Evolutionary conservation across 2,113 vertebrate genomes (phyloP).

Genomic region (Nerophis lumbriciformis): DNA sequence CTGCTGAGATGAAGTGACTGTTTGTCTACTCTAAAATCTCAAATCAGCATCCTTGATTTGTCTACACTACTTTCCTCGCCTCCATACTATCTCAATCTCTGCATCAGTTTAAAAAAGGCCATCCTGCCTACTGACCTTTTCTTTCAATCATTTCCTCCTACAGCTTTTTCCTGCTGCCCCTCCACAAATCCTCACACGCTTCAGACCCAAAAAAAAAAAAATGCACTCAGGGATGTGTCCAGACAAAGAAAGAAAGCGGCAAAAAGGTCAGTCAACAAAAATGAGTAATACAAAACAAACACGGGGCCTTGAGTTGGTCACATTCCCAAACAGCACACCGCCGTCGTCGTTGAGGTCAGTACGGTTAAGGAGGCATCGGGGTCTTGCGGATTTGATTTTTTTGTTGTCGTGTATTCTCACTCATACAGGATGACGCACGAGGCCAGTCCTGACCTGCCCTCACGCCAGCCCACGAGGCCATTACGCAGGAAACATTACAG

Average conservation of each 20-base stretch:
- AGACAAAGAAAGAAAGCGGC: constrained; percentile 15
- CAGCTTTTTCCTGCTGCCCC: constrained; percentile 35
- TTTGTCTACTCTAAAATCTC: no score
- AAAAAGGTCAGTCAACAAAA: constrained; percentile 22
- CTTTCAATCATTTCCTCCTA: constrained; percentile 55
- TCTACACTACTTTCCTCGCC: neutral
- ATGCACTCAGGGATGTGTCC: neutral
- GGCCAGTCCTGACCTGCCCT: constrained; percentile 23
- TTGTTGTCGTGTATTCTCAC: no score
- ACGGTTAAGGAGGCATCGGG: no score
- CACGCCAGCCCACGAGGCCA: constrained; percentile 30
- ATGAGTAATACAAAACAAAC: neutral
- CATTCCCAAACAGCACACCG: no score
- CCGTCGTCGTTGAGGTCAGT: no score
- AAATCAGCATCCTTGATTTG: no score
- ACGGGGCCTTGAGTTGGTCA: neutral
- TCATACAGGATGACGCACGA: constrained; percentile 17
- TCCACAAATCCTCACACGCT: constrained; percentile 24
- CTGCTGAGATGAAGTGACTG: no score
- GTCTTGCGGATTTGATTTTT: no score
- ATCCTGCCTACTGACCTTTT: constrained; percentile 65
- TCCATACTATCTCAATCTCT: constrained; percentile 9
- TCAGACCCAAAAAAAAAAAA: constrained; percentile 14
- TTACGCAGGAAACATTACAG: constrained; percentile 41
- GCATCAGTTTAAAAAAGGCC: constrained; percentile 55